phyloP scores from a whole-genome alignment of 2,113 vertebrate genomes.

The Ardeotis arabs region DNA sequence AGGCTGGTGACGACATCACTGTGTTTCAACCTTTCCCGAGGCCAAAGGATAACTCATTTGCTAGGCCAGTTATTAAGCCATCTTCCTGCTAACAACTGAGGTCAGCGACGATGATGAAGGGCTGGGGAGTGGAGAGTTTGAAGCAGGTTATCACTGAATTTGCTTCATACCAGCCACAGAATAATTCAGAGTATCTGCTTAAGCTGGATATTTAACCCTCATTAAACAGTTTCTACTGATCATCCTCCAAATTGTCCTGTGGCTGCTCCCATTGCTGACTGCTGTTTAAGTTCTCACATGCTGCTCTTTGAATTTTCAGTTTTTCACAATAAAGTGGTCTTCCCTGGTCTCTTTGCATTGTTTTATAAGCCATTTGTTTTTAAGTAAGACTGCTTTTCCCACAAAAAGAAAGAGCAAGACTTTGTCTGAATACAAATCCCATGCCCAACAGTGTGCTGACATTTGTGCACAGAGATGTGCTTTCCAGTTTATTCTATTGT shows the following conservation, averaged over 20 bases:
- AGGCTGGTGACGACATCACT: fast-evolving
- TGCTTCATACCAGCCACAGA: not conserved
- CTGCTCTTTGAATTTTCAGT: constrained; percentile 31
- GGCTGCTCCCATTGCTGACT: not conserved
- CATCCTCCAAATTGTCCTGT: not conserved
- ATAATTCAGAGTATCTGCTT: not conserved
- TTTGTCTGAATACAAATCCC: constrained; percentile 66
- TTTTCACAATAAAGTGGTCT: constrained; percentile 58
- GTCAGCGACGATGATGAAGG: not conserved
- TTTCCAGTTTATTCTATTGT: constrained; percentile 64
- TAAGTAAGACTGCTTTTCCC: constrained; percentile 38
- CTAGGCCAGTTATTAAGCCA: not conserved
- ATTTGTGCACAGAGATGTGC: constrained; percentile 55
- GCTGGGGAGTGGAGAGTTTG: not conserved
- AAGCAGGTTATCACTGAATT: not conserved
- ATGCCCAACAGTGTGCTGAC: constrained; percentile 53
- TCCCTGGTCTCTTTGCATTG: constrained; percentile 47
- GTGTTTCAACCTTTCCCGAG: not conserved
- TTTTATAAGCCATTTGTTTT: constrained; percentile 67
- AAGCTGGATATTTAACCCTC: not conserved
- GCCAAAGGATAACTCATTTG: not conserved
- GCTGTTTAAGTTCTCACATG: constrained; percentile 7
- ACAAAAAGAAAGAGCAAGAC: constrained; percentile 38
- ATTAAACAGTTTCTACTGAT: not conserved
- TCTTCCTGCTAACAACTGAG: not conserved